These are phyloP conservation scores for Apamea crenata DNA, from an alignment of 2,888 invertebrate genomes.

Conservation along the genomic window DNA sequence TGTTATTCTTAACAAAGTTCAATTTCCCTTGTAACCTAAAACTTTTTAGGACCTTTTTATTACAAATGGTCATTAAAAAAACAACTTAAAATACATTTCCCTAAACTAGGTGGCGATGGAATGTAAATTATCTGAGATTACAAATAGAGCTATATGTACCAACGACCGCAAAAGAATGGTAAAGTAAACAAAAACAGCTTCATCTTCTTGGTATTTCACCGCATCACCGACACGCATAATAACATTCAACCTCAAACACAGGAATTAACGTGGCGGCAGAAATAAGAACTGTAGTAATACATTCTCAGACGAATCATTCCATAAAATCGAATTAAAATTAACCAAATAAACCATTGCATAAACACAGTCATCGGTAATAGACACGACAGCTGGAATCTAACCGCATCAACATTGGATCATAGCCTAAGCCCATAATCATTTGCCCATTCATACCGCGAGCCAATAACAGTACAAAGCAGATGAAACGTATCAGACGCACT, in stretches of 20 bases:
- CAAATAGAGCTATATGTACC: not conserved
- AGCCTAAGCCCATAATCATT: conserved; percentile 35
- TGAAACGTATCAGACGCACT: conserved; percentile 19
- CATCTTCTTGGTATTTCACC: too few relatives aligned
- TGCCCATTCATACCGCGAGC: not conserved
- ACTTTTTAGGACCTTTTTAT: too few relatives aligned
- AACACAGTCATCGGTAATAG: not conserved
- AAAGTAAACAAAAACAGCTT: not conserved
- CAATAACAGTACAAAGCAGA: conserved; percentile 22
- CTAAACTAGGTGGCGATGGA: too few relatives aligned
- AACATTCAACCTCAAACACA: not conserved
- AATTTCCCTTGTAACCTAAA: too few relatives aligned
- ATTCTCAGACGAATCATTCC: not conserved
- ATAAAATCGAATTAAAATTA: not conserved
- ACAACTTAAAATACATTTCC: too few relatives aligned
- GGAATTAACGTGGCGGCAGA: not conserved
- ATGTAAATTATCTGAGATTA: too few relatives aligned
- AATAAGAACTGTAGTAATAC: too few relatives aligned
- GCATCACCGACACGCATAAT: not conserved
- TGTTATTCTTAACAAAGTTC: too few relatives aligned
- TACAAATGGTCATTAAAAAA: too few relatives aligned
- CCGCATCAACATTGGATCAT: conserved; percentile 3
- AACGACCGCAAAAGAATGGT: not conserved
- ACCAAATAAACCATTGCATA: not conserved
- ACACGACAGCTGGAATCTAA: not conserved